Evolutionary conservation across 2,888 invertebrate genomes (phyloP).

Genomic region (Trichogramma evanescens): DNA sequence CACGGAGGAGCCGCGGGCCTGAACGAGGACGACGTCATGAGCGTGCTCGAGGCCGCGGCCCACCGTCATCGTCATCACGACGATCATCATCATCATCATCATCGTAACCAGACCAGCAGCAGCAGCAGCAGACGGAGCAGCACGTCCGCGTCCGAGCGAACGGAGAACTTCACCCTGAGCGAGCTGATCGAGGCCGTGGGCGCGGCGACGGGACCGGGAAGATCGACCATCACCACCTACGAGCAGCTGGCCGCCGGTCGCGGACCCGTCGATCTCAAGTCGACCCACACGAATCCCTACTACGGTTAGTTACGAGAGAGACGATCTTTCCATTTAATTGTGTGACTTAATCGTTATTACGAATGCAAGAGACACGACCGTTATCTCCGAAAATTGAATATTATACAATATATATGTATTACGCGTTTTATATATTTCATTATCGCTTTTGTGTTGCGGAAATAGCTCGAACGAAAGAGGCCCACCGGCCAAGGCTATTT

Average conservation of each 20-base stretch:
- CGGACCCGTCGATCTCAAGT: conserved; percentile 7
- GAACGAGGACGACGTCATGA: conserved; percentile 37
- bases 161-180: conserved; percentile 37
- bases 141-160: background rate
- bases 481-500: too few relatives aligned
- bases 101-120: conserved; percentile 22
- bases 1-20: conserved; percentile 22
- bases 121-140: background rate
- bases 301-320: conserved; percentile 32
- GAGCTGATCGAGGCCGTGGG: conserved; percentile 30
- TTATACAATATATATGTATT: too few relatives aligned
- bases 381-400: too few relatives aligned
- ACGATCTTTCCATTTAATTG: too few relatives aligned
- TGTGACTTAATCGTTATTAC: too few relatives aligned
- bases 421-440: too few relatives aligned
- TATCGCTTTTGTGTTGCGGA: too few relatives aligned
- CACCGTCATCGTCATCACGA: background rate
- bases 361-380: too few relatives aligned
- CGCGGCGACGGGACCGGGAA: conserved; percentile 15
- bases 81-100: background rate
- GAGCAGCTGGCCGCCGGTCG: conserved; percentile 16
- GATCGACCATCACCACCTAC: conserved; percentile 12
- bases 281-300: conserved; percentile 27
- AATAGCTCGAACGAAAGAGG: too few relatives aligned
- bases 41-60: conserved; percentile 25